Evolutionary conservation across 1,140 invertebrate genomes (phyloP), one percentile per base, ranked within the genome.

Genomic region (Pomacea maculata): DNA sequence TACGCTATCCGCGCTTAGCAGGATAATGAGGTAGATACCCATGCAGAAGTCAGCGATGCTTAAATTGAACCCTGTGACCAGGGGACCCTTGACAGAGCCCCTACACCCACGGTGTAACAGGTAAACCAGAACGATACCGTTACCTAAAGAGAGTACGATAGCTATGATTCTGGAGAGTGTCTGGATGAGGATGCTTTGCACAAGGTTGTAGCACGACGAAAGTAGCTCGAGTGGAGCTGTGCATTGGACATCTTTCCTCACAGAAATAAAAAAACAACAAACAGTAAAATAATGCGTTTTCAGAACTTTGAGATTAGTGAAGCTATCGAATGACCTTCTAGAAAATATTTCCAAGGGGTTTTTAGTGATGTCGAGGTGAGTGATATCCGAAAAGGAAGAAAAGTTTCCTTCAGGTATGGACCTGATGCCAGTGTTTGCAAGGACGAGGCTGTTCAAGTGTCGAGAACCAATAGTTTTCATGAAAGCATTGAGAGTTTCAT

Each of bases 1-100:
- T 64, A 45, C 19, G 5, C 14, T 57, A 34, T 76, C 57, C 14
- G 75, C 75, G 3, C 25, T 4, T 21, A 57, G 29, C 1, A 76
- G 64, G 75, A 76, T 34, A 9, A 34, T 34, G n/a, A 76, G 54
- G 61, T 76, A 76, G 11, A 76, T 55, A 52, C 75, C 61, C 75
- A 64, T 76, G 15, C 63, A 57, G 10, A 76, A 57, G 55, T 65
- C 61, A 17, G 75, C 11, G n/a, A 76, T 17, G 34, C 61, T n/a
- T 34, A 76, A 25, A 34, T 64, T 55, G 14, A n/a, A 8, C 57
- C 45, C 57, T 19, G 64, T n/a, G 10, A 64, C 75, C n/a, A 14
- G 5, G 75, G 14, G 57, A n/a, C 25, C 25, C 8, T 8, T 64
- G 21, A 52, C 10, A 34, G 54, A 57, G 52, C 57, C 57, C 29